phyloP scores from a whole-genome alignment of 2,888 invertebrate species.

The Sepiola atlantica region DNA sequence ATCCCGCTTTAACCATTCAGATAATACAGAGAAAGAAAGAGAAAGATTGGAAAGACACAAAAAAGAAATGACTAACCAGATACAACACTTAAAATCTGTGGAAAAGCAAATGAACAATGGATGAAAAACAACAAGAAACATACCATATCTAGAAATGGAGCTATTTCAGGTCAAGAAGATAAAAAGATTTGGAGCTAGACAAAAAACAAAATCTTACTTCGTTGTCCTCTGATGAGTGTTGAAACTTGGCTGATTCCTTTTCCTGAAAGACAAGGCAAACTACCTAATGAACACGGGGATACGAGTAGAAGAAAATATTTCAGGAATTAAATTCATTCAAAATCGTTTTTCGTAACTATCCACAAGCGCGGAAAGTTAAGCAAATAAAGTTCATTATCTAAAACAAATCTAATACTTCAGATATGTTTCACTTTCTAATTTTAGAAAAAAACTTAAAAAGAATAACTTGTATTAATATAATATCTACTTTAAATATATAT shows the following conservation, averaged over 20 bases:
- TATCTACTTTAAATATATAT: neutral
- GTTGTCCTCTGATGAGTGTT: conserved; percentile 43
- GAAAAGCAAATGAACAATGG: neutral
- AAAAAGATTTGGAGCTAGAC: conserved; percentile 10
- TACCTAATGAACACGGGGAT: conserved; percentile 4
- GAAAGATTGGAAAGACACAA: neutral
- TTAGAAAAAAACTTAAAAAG: neutral
- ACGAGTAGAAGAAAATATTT: neutral
- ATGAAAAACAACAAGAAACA: conserved; percentile 2
- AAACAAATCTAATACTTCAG: neutral
- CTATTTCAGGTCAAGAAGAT: conserved; percentile 32
- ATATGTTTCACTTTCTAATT: neutral
- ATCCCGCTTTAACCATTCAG: neutral
- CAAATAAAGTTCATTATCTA: neutral
- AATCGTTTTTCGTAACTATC: neutral
- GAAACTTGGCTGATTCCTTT: conserved; percentile 42
- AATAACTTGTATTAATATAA: neutral
- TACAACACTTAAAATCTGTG: conserved; percentile 32
- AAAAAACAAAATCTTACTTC: conserved; percentile 45
- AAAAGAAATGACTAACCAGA: neutral
- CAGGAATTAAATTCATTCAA: neutral
- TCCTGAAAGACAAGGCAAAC: conserved; percentile 43
- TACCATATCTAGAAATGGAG: neutral
- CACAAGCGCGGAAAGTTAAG: neutral
- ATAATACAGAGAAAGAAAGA: neutral